phyloP scores from a whole-genome alignment of 2,797 vertebrate genomes.

The Helarctos malayanus region DNA sequence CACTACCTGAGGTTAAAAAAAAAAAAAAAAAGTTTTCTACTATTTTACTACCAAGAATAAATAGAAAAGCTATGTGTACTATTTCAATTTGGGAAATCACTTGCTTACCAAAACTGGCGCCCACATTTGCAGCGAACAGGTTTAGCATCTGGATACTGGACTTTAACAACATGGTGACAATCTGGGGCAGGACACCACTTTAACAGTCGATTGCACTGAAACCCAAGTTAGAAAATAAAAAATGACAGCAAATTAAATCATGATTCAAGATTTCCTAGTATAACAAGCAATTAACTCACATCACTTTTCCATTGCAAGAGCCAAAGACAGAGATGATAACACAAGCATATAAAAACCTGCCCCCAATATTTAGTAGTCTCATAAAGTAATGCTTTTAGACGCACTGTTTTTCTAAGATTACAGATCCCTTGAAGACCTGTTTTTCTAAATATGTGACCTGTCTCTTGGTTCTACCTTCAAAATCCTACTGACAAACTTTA shows the following conservation, averaged over 20 bases:
- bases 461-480: background rate
- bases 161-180: conserved; percentile 99
- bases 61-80: background rate
- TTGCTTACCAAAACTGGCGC: conserved; percentile 98
- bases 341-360: background rate
- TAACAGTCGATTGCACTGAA: conserved; percentile 99
- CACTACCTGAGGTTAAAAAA: background rate
- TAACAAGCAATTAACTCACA: background rate
- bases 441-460: background rate
- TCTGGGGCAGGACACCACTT: conserved; percentile 99
- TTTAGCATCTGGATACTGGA: conserved; percentile 99
- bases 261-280: background rate
- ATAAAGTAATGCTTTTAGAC: background rate
- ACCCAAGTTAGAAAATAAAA: conserved; percentile 57
- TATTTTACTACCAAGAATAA: conserved; percentile 38
- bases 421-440: background rate
- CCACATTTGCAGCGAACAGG: conserved; percentile 99
- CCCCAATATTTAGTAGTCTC: background rate
- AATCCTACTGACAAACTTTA: conserved; percentile 28
- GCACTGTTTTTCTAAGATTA: background rate
- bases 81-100: conserved; percentile 37
- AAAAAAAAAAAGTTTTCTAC: background rate
- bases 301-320: background rate
- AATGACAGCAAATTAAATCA: conserved; percentile 45
- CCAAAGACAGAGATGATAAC: background rate